Conservation (phyloP, 1,140 invertebrate genomes). For the Euura saliciscinereae region DNA sequence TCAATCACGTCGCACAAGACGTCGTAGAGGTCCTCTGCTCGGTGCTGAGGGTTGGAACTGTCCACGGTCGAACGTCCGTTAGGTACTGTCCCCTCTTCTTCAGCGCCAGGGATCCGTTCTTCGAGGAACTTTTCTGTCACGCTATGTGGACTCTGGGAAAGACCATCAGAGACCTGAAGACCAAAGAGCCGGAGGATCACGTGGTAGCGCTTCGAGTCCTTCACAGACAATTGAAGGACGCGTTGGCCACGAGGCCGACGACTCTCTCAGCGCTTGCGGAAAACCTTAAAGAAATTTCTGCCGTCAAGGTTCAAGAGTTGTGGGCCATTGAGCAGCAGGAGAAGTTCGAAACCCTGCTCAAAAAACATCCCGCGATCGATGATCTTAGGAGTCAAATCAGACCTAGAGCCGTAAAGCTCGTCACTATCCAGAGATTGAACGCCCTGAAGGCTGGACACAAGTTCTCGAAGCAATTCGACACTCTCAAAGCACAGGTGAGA, state of each 20-base stretch:
- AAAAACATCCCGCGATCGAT: not conserved
- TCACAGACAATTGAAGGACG: conserved; percentile 5
- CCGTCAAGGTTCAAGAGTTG: not conserved
- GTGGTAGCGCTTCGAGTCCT: not conserved
- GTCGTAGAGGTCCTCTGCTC: not conserved
- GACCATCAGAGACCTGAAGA: not conserved
- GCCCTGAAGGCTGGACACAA: conserved; percentile 2
- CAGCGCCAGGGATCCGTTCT: conserved; percentile 4
- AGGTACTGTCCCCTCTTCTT: conserved; percentile 5
- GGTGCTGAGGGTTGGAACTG: not conserved
- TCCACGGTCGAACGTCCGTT: not conserved
- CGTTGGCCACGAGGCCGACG: not conserved
- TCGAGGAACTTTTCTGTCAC: conserved; percentile 10
- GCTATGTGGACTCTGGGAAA: conserved; percentile 8
- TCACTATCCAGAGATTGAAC: conserved; percentile 10
- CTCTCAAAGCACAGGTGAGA: not conserved
- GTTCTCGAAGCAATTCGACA: conserved; percentile 6
- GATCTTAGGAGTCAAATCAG: not conserved
- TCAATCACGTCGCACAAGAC: conserved; percentile 1
- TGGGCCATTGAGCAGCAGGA: not conserved
- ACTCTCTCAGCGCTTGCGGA: not conserved
- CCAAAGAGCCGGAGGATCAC: conserved; percentile 1
- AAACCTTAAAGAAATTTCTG: not conserved
- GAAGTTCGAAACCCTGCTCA: not conserved
- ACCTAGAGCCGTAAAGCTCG: conserved; percentile 1